These are phyloP conservation scores for Syngnathus scovelli DNA, from an alignment of 2,113 vertebrate genomes.

Conservation along the genomic window DNA sequence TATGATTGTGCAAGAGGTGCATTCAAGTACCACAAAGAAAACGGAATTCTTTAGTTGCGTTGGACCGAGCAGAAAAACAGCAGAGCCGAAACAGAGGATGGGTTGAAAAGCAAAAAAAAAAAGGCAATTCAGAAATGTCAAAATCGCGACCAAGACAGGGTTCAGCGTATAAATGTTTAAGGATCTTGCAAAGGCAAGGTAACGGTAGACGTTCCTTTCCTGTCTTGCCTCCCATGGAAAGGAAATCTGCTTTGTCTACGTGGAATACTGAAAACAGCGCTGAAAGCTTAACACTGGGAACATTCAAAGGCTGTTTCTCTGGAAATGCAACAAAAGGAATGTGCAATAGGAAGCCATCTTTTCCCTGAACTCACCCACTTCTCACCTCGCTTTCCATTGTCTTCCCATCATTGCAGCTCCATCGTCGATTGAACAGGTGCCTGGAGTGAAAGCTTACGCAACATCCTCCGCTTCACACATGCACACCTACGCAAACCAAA, in stretches of 20 bases:
- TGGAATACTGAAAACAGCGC: not conserved
- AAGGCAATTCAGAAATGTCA: not conserved
- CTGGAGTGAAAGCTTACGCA: slow-evolving; percentile 40
- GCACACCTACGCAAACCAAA: slow-evolving; percentile 3
- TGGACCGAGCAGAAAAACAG: no score
- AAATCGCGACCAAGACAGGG: not conserved
- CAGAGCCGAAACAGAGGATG: not conserved
- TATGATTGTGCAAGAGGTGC: no score
- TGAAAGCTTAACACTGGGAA: not conserved
- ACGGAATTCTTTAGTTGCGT: no score
- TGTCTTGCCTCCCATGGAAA: not conserved
- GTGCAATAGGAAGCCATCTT: slow-evolving; percentile 17
- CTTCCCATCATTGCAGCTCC: slow-evolving; percentile 24
- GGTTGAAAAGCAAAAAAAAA: not conserved
- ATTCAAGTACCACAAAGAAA: no score
- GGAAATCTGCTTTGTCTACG: not conserved
- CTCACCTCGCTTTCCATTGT: slow-evolving; percentile 23
- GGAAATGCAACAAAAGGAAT: slow-evolving; percentile 26
- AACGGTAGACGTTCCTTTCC: not conserved
- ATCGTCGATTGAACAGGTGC: slow-evolving; percentile 23
- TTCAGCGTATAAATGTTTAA: not conserved
- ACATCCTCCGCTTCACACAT: slow-evolving; percentile 8
- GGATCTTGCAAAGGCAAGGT: not conserved
- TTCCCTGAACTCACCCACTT: slow-evolving; percentile 15
- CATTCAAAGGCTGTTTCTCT: slow-evolving; percentile 18